Evolutionary conservation across 2,797 vertebrate genomes (phyloP), one percentile per base, ranked within the genome.

Genomic region (Propithecus perrieri): DNA sequence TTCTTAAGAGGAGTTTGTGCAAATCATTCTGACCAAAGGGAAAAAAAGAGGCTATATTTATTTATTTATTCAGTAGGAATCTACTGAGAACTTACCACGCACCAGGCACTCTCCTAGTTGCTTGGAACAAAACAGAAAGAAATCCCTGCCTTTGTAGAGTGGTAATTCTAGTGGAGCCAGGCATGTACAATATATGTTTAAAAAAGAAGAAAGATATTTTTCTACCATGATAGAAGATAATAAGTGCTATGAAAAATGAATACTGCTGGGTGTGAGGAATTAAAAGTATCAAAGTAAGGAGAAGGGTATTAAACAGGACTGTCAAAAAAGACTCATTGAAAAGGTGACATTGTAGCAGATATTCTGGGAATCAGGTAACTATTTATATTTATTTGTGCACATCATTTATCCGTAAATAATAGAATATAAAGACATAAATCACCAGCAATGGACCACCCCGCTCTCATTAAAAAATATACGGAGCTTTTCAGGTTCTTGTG

Each of bases 1-100:
- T 88, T 95, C 43, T 90, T 63, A 72, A 67, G 22, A 94, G 30
- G 30, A 91, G 43, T 96, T 91, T 30, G 8, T 33, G 55, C 43
- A 95, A 85, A 55, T 95, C 85, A 90, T 80, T 38, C 48, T 85
- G 18, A 76, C 26, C 26, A 61, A 86, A 50, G 11, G 7, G 8
- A 17, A 11, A 30, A 24, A 63, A 86, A 69, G 48, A 78, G 41
- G 26, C 9, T 33, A 2, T 53, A 67, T 46, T 81, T 35, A 53
- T 24, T 43, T 74, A 53, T 41, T 81, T 74, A 90, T 78, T 76
- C 10, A 50, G 0, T 75, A 83, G 84, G 78, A 89, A 48, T 67
- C 53, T 94, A 26, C 65, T 38, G 67, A 93, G 69, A 94, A 35
- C 3, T 86, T 48, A 71, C n/a, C 10, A 9, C 28, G 14, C 24